Evolutionary conservation across 2,888 invertebrate genomes (phyloP).

Genomic region (Drosophila mimetica): DNA sequence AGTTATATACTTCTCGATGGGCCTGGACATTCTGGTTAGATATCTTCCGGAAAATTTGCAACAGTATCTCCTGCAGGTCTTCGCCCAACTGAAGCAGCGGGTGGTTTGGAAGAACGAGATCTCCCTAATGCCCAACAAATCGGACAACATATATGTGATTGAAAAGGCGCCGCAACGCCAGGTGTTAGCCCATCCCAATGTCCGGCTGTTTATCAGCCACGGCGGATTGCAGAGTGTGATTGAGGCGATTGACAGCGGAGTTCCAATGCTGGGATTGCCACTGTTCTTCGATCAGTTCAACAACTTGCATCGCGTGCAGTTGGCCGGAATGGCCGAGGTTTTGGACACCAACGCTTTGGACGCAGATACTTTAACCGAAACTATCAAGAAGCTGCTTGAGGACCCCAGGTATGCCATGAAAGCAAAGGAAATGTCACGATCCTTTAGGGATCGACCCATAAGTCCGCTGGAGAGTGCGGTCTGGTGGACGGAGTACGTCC

Average conservation of each 20-base stretch:
- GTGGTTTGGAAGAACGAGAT: constrained; percentile 67
- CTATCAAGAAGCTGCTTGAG: constrained; percentile 55
- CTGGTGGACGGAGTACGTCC: constrained; percentile 81
- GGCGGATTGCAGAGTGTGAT: constrained; percentile 84
- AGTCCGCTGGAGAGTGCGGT: constrained; percentile 73
- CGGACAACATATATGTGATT: constrained; percentile 69
- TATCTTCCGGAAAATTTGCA: constrained; percentile 51
- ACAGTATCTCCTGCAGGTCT: constrained; percentile 43
- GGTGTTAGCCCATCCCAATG: constrained; percentile 83
- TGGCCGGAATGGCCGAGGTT: constrained; percentile 49
- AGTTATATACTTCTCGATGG: constrained; percentile 77
- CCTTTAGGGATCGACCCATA: constrained; percentile 64
- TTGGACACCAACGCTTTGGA: constrained; percentile 66
- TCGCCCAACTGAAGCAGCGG: constrained; percentile 60
- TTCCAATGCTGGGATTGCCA: constrained; percentile 85
- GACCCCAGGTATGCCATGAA: constrained; percentile 48
- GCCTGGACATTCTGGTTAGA: constrained; percentile 59
- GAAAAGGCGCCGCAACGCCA: constrained; percentile 83
- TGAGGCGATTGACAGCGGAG: constrained; percentile 83
- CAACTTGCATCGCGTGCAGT: constrained; percentile 83
- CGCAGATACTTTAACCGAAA: constrained; percentile 24
- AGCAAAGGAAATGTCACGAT: constrained; percentile 51
- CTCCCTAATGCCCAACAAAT: constrained; percentile 45
- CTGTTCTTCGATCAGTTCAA: constrained; percentile 85
- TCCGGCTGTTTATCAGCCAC: constrained; percentile 84